phyloP scores from a whole-genome alignment of 2,113 vertebrate species.

The Grammomys surdaster region DNA sequence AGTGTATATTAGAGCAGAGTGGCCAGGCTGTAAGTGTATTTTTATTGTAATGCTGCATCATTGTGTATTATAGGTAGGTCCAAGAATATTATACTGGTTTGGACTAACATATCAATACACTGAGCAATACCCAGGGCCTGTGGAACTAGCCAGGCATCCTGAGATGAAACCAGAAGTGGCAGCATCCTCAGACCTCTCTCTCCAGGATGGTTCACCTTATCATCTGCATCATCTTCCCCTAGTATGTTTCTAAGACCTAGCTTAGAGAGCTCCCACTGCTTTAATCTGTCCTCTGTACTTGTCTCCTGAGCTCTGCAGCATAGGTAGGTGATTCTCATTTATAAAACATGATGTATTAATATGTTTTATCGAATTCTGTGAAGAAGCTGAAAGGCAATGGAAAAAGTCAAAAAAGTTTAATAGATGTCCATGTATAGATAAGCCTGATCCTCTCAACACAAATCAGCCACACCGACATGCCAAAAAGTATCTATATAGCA shows the following conservation, averaged over 20 bases:
- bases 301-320: neutral
- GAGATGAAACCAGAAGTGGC: constrained; percentile 35
- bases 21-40: neutral
- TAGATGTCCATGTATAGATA: constrained; percentile 16
- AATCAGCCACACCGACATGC: neutral
- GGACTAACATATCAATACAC: constrained; percentile 7
- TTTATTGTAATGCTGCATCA: neutral
- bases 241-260: neutral
- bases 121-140: neutral
- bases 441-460: neutral
- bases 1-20: neutral
- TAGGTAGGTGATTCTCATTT: neutral
- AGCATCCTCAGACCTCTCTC: constrained; percentile 6
- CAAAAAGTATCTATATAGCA: neutral
- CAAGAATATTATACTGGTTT: constrained; percentile 44
- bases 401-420: neutral
- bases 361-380: constrained; percentile 16
- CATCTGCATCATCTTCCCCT: neutral
- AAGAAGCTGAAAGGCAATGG: constrained; percentile 32
- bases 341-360: constrained; percentile 25
- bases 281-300: neutral
- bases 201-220: neutral
- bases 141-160: neutral
- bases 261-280: constrained; percentile 42
- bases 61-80: neutral